phyloP scores from a whole-genome alignment of 2,113 vertebrate genomes.

The Thymallus thymallus region DNA sequence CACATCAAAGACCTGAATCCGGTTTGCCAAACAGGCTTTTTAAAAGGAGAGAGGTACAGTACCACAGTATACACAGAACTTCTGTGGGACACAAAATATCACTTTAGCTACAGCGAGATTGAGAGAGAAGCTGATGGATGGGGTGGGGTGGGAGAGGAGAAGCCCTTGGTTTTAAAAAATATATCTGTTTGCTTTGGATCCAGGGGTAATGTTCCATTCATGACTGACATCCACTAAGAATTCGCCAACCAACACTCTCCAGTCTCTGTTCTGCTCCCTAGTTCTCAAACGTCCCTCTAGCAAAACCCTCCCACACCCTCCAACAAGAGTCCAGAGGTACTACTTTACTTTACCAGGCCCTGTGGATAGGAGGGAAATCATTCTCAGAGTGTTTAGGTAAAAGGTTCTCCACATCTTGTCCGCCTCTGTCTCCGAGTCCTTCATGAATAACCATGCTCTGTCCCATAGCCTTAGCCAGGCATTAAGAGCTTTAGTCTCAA shows the following conservation, averaged over 20 bases:
- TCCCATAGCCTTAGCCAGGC: slow-evolving; percentile 30
- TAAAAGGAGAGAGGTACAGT: slow-evolving; percentile 3
- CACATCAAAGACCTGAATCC: slow-evolving; percentile 22
- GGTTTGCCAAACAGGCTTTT: too few relatives aligned
- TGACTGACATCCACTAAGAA: slow-evolving; percentile 19
- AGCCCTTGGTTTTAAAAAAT: too few relatives aligned
- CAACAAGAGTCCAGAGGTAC: too few relatives aligned
- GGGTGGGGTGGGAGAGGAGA: too few relatives aligned
- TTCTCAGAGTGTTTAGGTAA: too few relatives aligned
- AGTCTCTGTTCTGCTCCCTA: too few relatives aligned
- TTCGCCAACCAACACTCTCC: slow-evolving; percentile 8
- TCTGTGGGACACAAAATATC: slow-evolving; percentile 20
- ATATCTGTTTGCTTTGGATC: background rate
- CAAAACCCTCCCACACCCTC: too few relatives aligned
- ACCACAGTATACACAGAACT: slow-evolving; percentile 6
- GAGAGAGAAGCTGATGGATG: too few relatives aligned
- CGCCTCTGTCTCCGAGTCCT: background rate
- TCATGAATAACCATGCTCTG: slow-evolving; percentile 49
- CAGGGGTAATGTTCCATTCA: slow-evolving; percentile 3
- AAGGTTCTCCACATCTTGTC: too few relatives aligned
- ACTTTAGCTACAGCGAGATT: background rate
- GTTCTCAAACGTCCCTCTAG: too few relatives aligned
- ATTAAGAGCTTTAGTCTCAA: slow-evolving; percentile 44
- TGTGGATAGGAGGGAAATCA: too few relatives aligned
- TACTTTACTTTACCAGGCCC: too few relatives aligned